Base-by-base conservation (phyloP, 2,888 invertebrate genomes). In the Dasypogon diadema region DNA sequence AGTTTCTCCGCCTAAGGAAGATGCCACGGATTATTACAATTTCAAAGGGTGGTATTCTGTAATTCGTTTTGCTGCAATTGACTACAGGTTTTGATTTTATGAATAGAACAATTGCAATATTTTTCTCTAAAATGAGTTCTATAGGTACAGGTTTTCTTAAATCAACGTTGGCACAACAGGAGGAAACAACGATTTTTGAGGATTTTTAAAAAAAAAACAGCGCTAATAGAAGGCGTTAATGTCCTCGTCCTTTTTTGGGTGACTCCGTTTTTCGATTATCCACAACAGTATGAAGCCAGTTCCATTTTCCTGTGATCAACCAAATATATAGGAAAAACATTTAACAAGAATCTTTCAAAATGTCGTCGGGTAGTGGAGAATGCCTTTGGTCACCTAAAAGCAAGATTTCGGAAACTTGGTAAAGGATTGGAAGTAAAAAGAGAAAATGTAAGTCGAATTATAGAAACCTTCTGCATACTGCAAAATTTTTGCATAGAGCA, bases 321-420 rank as follows among this genome's bases (percentile, higher is more conserved):
- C 63, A 10, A 12, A 4, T 14, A n/a, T 24, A 30, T 34, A 56
- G 60, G 63, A 63, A 74, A 60, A 1, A 60, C 18, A 34, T 74
- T 60, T 18, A 74, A 74, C 46, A 24, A 42, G 34, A 14, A 46
- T 58, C 60, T 74, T 24, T 58, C 63, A 1, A 75, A 75, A 63
- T 75, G 54, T 21, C 34, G 75, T 10, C 30, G 65, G 14, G 75
- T 75, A 26, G 51, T 48, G 22, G 74, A 74, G 58, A 74, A 60
- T 60, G 48, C 74, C 14, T 74, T 60, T 74, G 58, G 74, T 4
- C 74, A 74, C n/a, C 42, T 74, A 24, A 74, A 60, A 60, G 48
- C 24, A 42, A 42, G 74, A 46, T 74, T 74, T 22, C 37, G 58
- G 22, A 74, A 42, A 46, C n/a, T 74, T 10, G 30, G 60, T 46